These are phyloP conservation scores for Melieria crassipennis DNA, from an alignment of 2,888 invertebrate genomes.

Conservation along the genomic window DNA sequence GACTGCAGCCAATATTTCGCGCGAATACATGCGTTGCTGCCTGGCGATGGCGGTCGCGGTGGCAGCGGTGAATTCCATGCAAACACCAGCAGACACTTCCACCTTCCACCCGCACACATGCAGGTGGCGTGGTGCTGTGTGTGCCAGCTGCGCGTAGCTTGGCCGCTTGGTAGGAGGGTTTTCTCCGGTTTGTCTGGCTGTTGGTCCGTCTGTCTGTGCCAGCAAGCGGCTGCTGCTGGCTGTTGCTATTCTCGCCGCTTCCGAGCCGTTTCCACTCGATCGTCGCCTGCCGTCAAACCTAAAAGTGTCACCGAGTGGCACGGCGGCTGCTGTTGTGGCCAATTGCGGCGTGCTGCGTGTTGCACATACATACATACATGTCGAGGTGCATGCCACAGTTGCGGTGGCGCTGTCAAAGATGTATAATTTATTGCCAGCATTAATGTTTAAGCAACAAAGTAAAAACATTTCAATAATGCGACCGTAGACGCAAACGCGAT, in stretches of 20 bases:
- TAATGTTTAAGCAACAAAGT: slow-evolving; percentile 58
- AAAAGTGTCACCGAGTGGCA: slow-evolving; percentile 37
- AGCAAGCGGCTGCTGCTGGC: not conserved
- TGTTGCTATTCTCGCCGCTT: slow-evolving; percentile 27
- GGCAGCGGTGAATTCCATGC: not conserved
- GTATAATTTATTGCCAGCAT: slow-evolving; percentile 57
- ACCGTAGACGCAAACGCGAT: slow-evolving; percentile 50
- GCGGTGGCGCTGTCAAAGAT: slow-evolving; percentile 48
- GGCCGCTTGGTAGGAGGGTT: slow-evolving; percentile 27
- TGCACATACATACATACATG: slow-evolving; percentile 35
- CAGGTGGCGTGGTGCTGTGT: not conserved
- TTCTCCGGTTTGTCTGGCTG: slow-evolving; percentile 18
- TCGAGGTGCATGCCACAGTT: slow-evolving; percentile 19
- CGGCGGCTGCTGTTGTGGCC: slow-evolving; percentile 12
- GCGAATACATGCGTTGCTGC: too few species aligned
- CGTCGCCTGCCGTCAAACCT: slow-evolving; percentile 38
- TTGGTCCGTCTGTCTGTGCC: not conserved
- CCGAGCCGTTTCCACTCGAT: slow-evolving; percentile 29
- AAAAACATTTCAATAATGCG: slow-evolving; percentile 60
- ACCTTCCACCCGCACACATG: slow-evolving; percentile 10
- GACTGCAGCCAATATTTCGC: too few species aligned
- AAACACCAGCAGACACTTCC: slow-evolving; percentile 27
- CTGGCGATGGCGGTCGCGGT: too few species aligned
- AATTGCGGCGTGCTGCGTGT: slow-evolving; percentile 3
- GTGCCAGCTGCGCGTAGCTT: slow-evolving; percentile 8